phyloP scores from a whole-genome alignment of 2,888 invertebrate species.

The Adineta ricciae region DNA sequence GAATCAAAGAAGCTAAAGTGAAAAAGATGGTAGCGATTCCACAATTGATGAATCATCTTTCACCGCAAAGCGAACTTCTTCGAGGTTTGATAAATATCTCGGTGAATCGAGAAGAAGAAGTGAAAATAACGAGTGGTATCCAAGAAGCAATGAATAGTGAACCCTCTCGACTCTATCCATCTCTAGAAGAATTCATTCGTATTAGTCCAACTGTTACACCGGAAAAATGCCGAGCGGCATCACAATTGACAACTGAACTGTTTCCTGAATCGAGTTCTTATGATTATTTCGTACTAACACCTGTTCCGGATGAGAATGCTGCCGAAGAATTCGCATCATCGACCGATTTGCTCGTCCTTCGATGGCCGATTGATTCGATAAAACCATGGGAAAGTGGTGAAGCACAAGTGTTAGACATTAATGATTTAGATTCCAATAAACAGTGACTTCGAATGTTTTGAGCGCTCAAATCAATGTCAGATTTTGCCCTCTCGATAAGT shows the following conservation, averaged over 20 bases:
- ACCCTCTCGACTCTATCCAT: background rate
- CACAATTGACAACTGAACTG: background rate
- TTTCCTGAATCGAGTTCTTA: background rate
- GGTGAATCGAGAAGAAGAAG: background rate
- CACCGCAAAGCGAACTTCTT: background rate
- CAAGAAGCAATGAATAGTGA: background rate
- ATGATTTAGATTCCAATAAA: background rate
- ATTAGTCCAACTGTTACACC: background rate
- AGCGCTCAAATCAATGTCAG: too few species aligned
- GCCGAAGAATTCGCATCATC: background rate
- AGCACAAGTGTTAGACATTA: background rate
- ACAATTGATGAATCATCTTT: background rate
- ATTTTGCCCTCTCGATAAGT: too few species aligned
- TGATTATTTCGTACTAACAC: slow-evolving; percentile 7
- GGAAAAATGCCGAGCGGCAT: background rate
- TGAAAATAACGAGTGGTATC: background rate
- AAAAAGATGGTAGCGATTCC: background rate
- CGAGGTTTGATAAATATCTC: background rate
- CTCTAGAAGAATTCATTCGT: background rate
- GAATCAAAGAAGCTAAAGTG: background rate
- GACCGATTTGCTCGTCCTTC: background rate
- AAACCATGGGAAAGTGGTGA: background rate
- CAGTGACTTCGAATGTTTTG: background rate
- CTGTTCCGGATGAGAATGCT: background rate
- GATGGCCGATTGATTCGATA: background rate